Conservation (phyloP, 92 coral and sea anemone species). For the Phenganax marumi region DNA sequence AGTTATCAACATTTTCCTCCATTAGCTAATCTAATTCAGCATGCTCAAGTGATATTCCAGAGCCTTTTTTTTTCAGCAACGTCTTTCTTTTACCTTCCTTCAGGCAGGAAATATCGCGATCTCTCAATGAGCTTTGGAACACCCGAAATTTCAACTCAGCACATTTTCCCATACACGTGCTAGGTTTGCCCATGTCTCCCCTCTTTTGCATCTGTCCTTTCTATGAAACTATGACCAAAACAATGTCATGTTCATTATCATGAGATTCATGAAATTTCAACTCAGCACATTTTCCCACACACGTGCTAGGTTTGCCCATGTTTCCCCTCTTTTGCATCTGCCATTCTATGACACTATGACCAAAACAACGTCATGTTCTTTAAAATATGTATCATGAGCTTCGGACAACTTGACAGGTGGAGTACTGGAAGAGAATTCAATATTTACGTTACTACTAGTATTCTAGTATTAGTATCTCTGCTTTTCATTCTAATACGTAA, state of each 20-base stretch:
- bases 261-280: conserved; percentile 35
- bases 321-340: conserved; percentile 4
- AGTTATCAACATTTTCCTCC: conserved; percentile 50
- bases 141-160: conserved; percentile 20
- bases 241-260: conserved; percentile 12
- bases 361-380: conserved; percentile 15
- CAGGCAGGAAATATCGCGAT: conserved; percentile 14
- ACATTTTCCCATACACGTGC: neutral
- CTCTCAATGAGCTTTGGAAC: conserved; percentile 35
- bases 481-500: too few relatives aligned
- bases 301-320: neutral
- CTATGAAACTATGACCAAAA: conserved; percentile 41
- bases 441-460: too few relatives aligned
- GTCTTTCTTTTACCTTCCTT: neutral
- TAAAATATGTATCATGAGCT: conserved; percentile 39
- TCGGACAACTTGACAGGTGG: conserved; percentile 62
- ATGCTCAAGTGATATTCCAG: conserved; percentile 55
- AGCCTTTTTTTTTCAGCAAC: conserved; percentile 16
- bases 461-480: too few relatives aligned
- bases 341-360: conserved; percentile 44
- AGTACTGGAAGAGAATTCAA: too few relatives aligned
- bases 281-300: neutral
- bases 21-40: conserved; percentile 52
- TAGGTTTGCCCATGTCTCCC: neutral
- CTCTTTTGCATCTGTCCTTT: too few relatives aligned